Conservation (phyloP, 2,888 invertebrate species). For the Craniophora ligustri region DNA sequence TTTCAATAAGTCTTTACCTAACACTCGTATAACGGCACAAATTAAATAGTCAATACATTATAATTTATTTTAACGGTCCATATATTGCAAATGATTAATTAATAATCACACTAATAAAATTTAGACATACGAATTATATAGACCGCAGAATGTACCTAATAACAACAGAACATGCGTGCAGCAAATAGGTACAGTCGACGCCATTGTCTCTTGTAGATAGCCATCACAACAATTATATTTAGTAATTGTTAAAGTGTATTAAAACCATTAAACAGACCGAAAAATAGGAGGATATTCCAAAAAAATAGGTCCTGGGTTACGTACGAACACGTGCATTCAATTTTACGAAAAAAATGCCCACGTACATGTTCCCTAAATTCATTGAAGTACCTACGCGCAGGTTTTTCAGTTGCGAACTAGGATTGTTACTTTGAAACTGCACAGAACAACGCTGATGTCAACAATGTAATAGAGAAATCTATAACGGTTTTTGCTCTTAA, state of each 20-base stretch:
- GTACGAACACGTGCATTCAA: constrained; percentile 6
- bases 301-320: neutral
- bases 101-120: constrained; percentile 55
- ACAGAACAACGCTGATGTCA: constrained; percentile 12
- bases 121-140: constrained; percentile 54
- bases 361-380: constrained; percentile 5
- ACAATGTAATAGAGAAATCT: constrained; percentile 4
- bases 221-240: constrained; percentile 31
- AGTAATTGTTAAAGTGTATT: constrained; percentile 35
- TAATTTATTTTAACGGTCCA: constrained; percentile 4
- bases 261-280: constrained; percentile 14
- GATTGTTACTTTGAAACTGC: constrained; percentile 15
- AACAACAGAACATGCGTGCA: constrained; percentile 48
- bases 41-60: neutral
- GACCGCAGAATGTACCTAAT: constrained; percentile 68
- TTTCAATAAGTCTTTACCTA: too few species aligned
- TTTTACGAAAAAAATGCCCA: constrained; percentile 13
- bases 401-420: constrained; percentile 17
- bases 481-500: constrained; percentile 15
- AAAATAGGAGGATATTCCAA: constrained; percentile 7
- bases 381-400: constrained; percentile 6
- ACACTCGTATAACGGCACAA: neutral
- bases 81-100: constrained; percentile 30
- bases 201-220: constrained; percentile 35
- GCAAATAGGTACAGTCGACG: constrained; percentile 48